Evolutionary conservation across 2,113 vertebrate species (phyloP).

Genomic region (Anarhynchus alexandrinus): DNA sequence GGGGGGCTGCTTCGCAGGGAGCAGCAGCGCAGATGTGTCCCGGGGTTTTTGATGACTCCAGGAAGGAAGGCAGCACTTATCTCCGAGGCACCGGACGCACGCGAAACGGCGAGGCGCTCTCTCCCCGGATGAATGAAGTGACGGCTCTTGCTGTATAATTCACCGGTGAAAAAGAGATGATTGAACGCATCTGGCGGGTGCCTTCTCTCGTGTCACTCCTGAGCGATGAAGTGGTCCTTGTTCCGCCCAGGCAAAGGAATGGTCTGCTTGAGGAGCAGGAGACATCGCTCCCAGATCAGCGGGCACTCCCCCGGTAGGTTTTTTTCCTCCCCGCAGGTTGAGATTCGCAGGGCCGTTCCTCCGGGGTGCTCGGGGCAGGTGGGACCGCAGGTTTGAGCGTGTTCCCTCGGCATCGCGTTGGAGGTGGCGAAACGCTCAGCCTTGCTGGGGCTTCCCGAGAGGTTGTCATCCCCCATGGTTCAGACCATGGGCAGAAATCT

Average conservation of each 20-base stretch:
- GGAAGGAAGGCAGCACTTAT: constrained; percentile 54
- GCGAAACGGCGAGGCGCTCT: background rate
- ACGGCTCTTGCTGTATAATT: background rate
- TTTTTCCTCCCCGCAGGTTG: background rate
- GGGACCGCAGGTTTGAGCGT: fast-evolving
- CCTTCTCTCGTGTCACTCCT: background rate
- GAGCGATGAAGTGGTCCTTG: background rate
- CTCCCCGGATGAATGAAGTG: background rate
- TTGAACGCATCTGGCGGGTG: background rate
- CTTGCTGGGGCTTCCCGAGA: background rate
- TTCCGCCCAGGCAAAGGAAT: background rate
- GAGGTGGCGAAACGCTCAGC: fast-evolving
- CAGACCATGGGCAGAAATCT: background rate
- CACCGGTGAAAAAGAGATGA: background rate
- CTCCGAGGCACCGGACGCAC: background rate
- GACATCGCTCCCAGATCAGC: background rate
- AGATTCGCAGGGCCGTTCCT: background rate
- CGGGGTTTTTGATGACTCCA: constrained; percentile 6
- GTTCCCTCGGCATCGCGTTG: fast-evolving
- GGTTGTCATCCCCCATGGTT: background rate
- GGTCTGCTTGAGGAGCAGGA: background rate
- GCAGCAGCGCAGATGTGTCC: constrained; percentile 33
- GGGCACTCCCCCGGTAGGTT: background rate
- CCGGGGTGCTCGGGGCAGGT: fast-evolving
- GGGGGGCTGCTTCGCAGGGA: background rate